Base-by-base conservation (phyloP, 2,113 vertebrate genomes). In the Lepisosteus osseus region DNA sequence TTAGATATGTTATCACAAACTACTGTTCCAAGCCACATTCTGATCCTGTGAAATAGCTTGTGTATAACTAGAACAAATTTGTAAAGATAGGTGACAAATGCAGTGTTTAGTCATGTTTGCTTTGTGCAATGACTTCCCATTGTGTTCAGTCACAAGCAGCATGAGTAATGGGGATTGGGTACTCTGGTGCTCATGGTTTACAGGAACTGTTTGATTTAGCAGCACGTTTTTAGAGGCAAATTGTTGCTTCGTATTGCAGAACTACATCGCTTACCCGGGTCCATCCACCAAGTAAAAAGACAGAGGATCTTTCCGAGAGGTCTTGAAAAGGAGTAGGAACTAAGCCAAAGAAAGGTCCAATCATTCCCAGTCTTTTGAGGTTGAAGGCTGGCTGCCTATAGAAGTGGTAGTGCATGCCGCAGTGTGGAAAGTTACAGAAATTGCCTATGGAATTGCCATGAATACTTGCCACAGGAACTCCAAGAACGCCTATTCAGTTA, bases 141-240 rank as follows among this genome's bases (percentile, higher is more conserved):
- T 75, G 56, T 51, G 6, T 65, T 66, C 69, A 51, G 67, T 69
- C 7, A 64, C 13, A 64, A 2, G 17, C 40, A 6, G 43, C 29
- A 69, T 44, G 54, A 75, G 57, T 14, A 29, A 12, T 7, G 17
- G 62, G 62, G 17, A 6, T 7, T 15, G 62, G 62, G n/a, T 64
- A 64, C 14, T 6, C 17, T 40, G 17, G 6, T 64, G 7, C 40
- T 7, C 7, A 17, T 29, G 29, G 14, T 17, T 64, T 78, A 84
- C 80, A 73, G 79, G 80, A 82, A 82, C 82, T 85, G 79, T 74
- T 72, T 84, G 80, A 84, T 78, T 85, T 77, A 87, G 82, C 83
- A 84, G 79, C 82, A 83, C 82, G 83, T 78, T 75, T 84, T 82
- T 84, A 29, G 71, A 80, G 78, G 86, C 85, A 86, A 80, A 86